Conservation (phyloP, 2,113 vertebrate genomes). For the Gallinago jamesoni region DNA sequence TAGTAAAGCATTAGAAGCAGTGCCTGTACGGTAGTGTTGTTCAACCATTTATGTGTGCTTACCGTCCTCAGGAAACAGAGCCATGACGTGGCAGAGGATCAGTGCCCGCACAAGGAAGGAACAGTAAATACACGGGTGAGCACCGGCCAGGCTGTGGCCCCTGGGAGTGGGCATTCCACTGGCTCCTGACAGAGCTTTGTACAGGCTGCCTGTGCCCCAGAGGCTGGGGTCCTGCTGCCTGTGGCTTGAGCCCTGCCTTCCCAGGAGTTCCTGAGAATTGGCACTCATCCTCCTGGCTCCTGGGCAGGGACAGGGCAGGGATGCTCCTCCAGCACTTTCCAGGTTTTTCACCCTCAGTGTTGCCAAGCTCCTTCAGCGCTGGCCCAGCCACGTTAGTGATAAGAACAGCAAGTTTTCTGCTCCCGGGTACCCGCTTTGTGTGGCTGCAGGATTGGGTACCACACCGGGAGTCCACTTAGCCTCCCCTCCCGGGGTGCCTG, state of each 20-base stretch:
- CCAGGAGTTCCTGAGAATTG: not conserved
- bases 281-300: not conserved
- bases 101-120: not conserved
- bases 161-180: not conserved
- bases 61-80: not conserved
- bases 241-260: not conserved
- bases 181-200: not conserved
- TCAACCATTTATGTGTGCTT: not conserved
- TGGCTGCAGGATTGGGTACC: too few species aligned
- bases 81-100: not conserved
- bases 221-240: not conserved
- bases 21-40: not conserved
- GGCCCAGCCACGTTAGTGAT: fast-evolving
- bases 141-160: not conserved
- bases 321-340: not conserved
- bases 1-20: not conserved
- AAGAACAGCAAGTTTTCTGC: not conserved
- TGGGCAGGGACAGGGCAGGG: not conserved
- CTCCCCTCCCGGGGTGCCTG: not conserved
- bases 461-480: not conserved
- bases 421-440: not conserved
- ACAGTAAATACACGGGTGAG: not conserved
- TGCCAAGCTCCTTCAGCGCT: not conserved
- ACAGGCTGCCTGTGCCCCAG: not conserved
- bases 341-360: not conserved